These are phyloP conservation scores for Lepus americanus DNA, from an alignment of 2,113 vertebrate genomes.

Conservation along the genomic window DNA sequence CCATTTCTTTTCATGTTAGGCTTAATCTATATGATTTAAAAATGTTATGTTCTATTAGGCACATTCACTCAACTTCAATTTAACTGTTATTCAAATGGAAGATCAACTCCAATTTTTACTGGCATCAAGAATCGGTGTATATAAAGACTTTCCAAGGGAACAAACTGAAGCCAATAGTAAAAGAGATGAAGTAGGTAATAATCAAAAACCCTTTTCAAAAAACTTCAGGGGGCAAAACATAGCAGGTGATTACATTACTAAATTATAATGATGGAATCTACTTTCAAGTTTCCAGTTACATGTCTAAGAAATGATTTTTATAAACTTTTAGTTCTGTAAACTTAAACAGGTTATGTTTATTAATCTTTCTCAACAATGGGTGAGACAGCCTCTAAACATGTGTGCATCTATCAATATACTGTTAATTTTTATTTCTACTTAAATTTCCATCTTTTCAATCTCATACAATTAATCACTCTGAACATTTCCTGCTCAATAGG, in stretches of 20 bases:
- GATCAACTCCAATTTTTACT: neutral
- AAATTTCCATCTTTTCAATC: conserved; percentile 57
- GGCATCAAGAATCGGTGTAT: neutral
- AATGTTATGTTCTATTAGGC: neutral
- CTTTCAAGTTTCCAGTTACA: neutral
- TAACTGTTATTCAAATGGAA: neutral
- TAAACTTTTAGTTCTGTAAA: neutral
- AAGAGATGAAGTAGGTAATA: neutral
- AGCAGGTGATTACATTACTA: neutral
- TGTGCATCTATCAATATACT: neutral
- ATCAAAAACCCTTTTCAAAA: neutral
- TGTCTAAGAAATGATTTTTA: conserved; percentile 6
- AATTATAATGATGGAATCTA: conserved; percentile 12
- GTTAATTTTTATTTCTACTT: conserved; percentile 20
- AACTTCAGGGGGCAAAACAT: neutral
- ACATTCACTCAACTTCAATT: neutral
- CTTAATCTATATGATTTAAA: conserved; percentile 3
- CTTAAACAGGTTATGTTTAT: neutral
- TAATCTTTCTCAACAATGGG: conserved; percentile 18
- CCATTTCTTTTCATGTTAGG: conserved; percentile 44
- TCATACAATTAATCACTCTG: conserved; percentile 11
- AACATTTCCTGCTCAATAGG: neutral
- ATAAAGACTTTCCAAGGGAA: conserved; percentile 1
- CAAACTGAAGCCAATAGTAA: neutral
- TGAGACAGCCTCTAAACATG: neutral